Base-by-base conservation (phyloP, 2,888 invertebrate genomes). In the Chrysodeixis includens region DNA sequence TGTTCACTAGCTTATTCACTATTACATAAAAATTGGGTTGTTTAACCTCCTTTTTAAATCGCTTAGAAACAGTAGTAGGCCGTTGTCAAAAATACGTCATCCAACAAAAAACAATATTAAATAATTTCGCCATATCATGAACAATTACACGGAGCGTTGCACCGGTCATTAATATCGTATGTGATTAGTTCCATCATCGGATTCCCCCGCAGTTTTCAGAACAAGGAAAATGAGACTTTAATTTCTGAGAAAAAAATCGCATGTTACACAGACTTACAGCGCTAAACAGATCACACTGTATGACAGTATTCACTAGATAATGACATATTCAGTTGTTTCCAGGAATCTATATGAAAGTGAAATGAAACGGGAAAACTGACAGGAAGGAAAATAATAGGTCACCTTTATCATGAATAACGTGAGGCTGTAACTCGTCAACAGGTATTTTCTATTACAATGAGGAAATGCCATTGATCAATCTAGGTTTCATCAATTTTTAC, bases 121-220 rank as follows among this genome's bases (percentile, higher is more conserved):
- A 18, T 46, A 46, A 46, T 16, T 18, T 46, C 9, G 18, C 46
- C 9, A 46, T 46, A 46, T 18, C 46, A 46, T 8, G 18, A 18
- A 18, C 46, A 58, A 58, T 32, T 58, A 51, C 9, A 49, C 51
- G 58, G 20, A 32, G 5, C 32, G 49, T 14, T 58, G 32, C 30
- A 18, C 20, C 58, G 20, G 32, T 51, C 51, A 58, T 16, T 57
- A 57, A 12, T 20, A 58, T 58, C 32, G 32, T 32, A 62, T 57
- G 20, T 30, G 63, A 66, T 63, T 62, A 63, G 56, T 22, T n/a
- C 60, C 63, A 71, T 64, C 61, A 66, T 65, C 46, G 74, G 76
- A 66, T 62, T 75, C 66, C 69, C 79, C 78, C 71, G 66, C 66
- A 69, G 49, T 75, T 79, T 74, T 83, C 78, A 75, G 75, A 66